These are phyloP conservation scores for Indicator indicator DNA, from an alignment of 2,113 vertebrate species.

Conservation along the genomic window DNA sequence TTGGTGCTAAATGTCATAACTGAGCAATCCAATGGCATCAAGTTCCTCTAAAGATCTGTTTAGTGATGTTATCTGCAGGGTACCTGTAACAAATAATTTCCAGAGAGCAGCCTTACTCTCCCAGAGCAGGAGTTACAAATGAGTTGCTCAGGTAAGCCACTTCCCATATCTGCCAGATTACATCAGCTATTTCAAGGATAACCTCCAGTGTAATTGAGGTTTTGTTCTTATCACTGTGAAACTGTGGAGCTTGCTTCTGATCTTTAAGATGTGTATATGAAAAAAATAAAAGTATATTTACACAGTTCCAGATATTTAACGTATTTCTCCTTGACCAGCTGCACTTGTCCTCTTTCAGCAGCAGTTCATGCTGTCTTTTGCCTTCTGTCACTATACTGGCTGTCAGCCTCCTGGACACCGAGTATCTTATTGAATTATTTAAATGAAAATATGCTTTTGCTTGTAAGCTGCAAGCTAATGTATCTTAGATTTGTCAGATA, in stretches of 20 bases:
- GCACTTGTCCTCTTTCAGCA: not conserved
- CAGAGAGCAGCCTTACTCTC: not conserved
- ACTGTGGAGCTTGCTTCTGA: not conserved
- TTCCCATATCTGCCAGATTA: rapidly evolving
- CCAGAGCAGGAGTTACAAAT: not conserved
- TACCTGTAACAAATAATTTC: not conserved
- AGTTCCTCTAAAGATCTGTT: not conserved
- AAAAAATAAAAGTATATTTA: not conserved
- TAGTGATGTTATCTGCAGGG: not conserved
- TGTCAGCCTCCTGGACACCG: not conserved
- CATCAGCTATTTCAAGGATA: not conserved
- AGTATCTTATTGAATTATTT: not conserved
- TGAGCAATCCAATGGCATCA: not conserved
- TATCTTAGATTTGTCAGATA: not conserved
- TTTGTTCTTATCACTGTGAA: conserved; percentile 1
- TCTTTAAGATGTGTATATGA: not conserved
- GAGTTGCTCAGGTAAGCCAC: not conserved
- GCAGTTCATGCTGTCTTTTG: not conserved
- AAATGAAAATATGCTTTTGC: not conserved
- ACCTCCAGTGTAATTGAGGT: not conserved
- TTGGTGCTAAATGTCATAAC: not conserved
- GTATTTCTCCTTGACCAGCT: not conserved
- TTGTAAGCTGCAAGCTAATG: not conserved
- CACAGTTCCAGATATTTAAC: not conserved
- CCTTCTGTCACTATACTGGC: rapidly evolving